phyloP scores from a whole-genome alignment of 2,113 vertebrate genomes.

The Chlorodrepanis virens region DNA sequence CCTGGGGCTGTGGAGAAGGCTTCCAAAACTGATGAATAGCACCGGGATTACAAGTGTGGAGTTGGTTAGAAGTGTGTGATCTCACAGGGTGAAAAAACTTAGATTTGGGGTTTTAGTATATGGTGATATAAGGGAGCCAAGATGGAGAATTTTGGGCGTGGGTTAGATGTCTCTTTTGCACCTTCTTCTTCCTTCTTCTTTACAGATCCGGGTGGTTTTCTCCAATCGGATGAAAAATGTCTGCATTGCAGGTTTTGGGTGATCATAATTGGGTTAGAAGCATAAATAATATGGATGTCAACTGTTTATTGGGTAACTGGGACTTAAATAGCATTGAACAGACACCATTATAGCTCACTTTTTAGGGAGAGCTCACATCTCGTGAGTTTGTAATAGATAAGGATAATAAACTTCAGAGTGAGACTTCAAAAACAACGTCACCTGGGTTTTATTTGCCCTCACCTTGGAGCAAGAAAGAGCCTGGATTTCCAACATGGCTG shows the following conservation, averaged over 20 bases:
- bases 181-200: background rate
- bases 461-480: background rate
- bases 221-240: background rate
- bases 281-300: background rate
- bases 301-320: background rate
- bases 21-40: background rate
- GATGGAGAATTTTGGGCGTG: background rate
- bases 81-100: background rate
- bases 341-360: background rate
- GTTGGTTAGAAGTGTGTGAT: background rate
- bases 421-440: background rate
- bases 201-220: background rate
- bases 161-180: background rate
- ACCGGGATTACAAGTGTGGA: rapidly evolving
- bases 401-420: background rate
- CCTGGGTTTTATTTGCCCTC: background rate
- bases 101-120: background rate
- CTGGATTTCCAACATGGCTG: background rate
- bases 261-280: background rate
- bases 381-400: background rate
- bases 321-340: background rate
- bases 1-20: background rate
- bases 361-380: background rate
- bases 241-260: background rate
- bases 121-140: background rate